Percentiles rank a stretch among this genome's conserved stretches.
These are phyloP conservation scores for Nemotelus pantherinus DNA, from an alignment of 2,888 invertebrate species.

Conservation along the genomic window DNA sequence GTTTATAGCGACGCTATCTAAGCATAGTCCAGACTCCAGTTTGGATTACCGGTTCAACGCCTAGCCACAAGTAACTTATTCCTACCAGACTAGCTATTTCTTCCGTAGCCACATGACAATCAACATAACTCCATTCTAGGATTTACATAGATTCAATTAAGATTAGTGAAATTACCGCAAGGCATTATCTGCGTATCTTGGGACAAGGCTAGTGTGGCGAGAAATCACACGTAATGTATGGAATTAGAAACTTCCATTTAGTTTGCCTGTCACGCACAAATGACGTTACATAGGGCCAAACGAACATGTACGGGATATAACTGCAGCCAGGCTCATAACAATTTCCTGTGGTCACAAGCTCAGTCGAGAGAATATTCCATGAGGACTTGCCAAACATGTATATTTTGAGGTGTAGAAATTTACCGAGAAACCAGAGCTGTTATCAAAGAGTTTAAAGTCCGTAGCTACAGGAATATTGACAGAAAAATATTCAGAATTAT, in stretches of 20 bases:
- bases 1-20: not conserved
- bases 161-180: slow-evolving; percentile 49
- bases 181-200: slow-evolving; percentile 34
- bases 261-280: slow-evolving; percentile 26
- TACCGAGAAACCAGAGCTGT: too few relatives aligned
- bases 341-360: too few relatives aligned
- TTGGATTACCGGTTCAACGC: not conserved
- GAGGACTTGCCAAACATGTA: too few relatives aligned
- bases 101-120: slow-evolving; percentile 30
- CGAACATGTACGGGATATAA: too few relatives aligned
- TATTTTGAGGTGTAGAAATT: too few relatives aligned
- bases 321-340: too few relatives aligned
- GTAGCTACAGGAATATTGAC: too few relatives aligned
- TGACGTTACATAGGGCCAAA: not conserved
- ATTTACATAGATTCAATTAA: slow-evolving; percentile 51
- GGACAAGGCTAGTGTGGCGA: not conserved
- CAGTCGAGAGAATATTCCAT: too few relatives aligned
- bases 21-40: not conserved
- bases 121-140: slow-evolving; percentile 46
- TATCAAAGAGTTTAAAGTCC: too few relatives aligned
- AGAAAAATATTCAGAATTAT: too few relatives aligned
- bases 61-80: not conserved
- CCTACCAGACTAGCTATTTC: not conserved
- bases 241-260: slow-evolving; percentile 40
- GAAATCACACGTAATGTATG: slow-evolving; percentile 19